phyloP scores from a whole-genome alignment of 2,888 invertebrate species.

The Drosophila differens region DNA sequence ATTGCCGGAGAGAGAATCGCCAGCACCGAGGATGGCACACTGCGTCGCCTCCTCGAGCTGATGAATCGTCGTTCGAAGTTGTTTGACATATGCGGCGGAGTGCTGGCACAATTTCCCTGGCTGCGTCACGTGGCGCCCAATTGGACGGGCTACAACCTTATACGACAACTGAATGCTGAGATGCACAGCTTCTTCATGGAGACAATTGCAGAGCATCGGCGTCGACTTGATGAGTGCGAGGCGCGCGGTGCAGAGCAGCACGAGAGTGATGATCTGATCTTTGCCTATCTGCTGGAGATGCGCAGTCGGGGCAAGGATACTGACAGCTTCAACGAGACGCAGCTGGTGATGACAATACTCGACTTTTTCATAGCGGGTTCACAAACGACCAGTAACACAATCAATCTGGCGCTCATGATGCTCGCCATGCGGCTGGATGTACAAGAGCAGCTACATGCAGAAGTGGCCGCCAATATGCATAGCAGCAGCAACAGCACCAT shows the following conservation, averaged over 20 bases:
- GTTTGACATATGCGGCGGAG: constrained; percentile 88
- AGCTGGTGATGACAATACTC: constrained; percentile 88
- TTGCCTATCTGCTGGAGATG: constrained; percentile 88
- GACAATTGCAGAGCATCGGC: constrained; percentile 87
- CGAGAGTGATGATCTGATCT: constrained; percentile 88
- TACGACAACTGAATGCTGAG: constrained; percentile 87
- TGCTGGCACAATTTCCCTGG: constrained; percentile 88
- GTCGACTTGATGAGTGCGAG: constrained; percentile 61
- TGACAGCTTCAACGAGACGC: constrained; percentile 87
- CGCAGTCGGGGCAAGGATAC: constrained; percentile 56
- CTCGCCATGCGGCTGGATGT: constrained; percentile 87
- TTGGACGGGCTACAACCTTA: constrained; percentile 87
- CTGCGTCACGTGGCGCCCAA: constrained; percentile 88
- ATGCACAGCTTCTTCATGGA: constrained; percentile 87
- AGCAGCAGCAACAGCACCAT: not conserved
- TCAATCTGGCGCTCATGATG: constrained; percentile 88
- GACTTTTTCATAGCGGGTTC: constrained; percentile 90
- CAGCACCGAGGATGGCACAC: constrained; percentile 84
- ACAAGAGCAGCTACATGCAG: constrained; percentile 87
- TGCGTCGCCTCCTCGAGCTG: constrained; percentile 86
- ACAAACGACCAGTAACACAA: constrained; percentile 88
- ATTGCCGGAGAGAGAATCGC: constrained; percentile 86
- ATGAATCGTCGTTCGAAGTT: constrained; percentile 86
- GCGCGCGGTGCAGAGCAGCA: constrained; percentile 85
- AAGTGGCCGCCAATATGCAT: constrained; percentile 85